Base-by-base conservation (phyloP, 2,113 vertebrate species). In the Syngnathus floridae region DNA sequence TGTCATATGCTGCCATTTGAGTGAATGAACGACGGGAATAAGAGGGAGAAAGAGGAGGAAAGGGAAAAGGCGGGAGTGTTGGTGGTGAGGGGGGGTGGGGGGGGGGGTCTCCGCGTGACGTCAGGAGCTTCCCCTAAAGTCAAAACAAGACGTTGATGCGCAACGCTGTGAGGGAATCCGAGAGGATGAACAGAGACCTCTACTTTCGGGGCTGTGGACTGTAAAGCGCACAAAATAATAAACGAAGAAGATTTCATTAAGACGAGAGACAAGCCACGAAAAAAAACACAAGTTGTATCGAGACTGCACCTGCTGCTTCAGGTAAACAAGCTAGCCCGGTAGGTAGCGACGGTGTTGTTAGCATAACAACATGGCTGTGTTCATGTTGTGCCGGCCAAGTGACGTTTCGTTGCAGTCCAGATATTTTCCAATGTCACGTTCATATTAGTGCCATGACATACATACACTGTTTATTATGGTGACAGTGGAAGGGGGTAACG, bases 101-200 rank as follows among this genome's bases (percentile, higher is more conserved):
- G 14, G 66, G 63, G 62, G 76, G 76, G 75, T 51, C 70, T 56
- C 38, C 17, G 19, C 19, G 71, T 92, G 91, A 93, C 92, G 93
- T 93, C 91, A 92, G 88, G 75, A 86, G 86, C 79, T 87, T 87
- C 88, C 88, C 87, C 88, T 86, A 90, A 90, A 92, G 89, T 91
- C 90, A 89, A 88, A 92, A 89, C 90, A 90, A 85, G 61, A 73
- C 70, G 73, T 71, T 56, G 71, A 70, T 69, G 86, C 83, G 49
- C 72, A 84, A 81, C 76, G 66, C 62, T 22, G 70, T 66, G 49
- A 77, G 73, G 75, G 75, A 86, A 74, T 60, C 60, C 76, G 61
- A 60, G 68, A 72, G 35, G 56, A 38, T 1, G 41, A 48, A 58
- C 11, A 31, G 26, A 31, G 26, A 31, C 26, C 26, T 31, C 26